Base-by-base conservation (phyloP, 1,140 invertebrate species). In the Dufourea novaeangliae region DNA sequence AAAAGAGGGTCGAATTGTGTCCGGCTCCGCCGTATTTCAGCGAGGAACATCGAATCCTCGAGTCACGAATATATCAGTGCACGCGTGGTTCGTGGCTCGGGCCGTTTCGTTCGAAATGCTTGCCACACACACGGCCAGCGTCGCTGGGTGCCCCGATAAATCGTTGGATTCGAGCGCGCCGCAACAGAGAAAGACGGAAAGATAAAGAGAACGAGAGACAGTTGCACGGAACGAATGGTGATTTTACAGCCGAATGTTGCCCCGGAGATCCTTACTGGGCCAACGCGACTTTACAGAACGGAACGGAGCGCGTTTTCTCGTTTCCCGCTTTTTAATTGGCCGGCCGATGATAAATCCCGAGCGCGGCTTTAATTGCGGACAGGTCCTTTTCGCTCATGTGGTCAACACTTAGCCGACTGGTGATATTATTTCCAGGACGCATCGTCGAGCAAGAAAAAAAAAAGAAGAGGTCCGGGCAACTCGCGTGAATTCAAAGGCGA, bases 301-400 rank as follows among this genome's bases (percentile, higher is more conserved):
- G 90, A 91, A 91, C 90, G 90, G 83, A 71, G 66, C 44, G n/a
- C 75, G 84, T 84, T 87, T 88, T 89, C 89, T 88, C 88, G 81
- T 90, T 91, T 90, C 88, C 90, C 90, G 89, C 89, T 89, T 90
- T 89, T 90, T 91, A 68, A 91, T 91, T 91, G 84, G 80, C 86
- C 79, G 46, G 81, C 74, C 82, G 84, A 88, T 90, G 88, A 91
- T 91, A 90, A 90, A 89, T 89, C 87, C 87, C 5, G n/a, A 17
- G 80, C 75, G 87, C 52, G 78, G 84, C 76, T 88, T 87, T 90
- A 91, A 91, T 91, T 90, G 88, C 86, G 67, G 54, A 57, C 29
- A 11, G 50, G 50, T 10, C 50, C 22, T 11, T 8, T 20, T 11
- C 50, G 7, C 82, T 80, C 56, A 7, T 8, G 46, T n/a, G 20